Percentiles rank a stretch among this genome's conserved stretches.
Conservation (phyloP, 2,888 invertebrate genomes). For the Hypselothyrea guttata region DNA sequence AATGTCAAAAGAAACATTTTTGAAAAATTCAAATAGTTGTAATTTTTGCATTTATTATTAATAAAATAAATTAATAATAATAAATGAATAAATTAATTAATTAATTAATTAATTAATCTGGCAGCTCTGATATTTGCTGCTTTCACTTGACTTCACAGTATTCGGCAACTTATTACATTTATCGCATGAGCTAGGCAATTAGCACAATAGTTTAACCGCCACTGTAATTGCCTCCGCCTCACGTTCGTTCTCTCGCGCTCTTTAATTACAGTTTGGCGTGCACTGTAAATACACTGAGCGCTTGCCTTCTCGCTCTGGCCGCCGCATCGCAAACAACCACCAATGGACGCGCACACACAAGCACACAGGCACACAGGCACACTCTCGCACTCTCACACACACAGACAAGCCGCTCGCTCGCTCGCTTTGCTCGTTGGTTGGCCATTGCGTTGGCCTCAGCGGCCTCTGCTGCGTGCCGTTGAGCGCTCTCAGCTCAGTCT, state of each 20-base stretch:
- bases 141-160: too few relatives aligned
- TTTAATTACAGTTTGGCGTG: constrained; percentile 40
- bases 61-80: too few relatives aligned
- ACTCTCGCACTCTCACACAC: constrained; percentile 20
- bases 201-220: background rate
- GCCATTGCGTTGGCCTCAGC: constrained; percentile 52
- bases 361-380: background rate
- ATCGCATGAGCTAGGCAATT: too few relatives aligned
- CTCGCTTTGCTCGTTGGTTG: constrained; percentile 56
- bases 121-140: too few relatives aligned
- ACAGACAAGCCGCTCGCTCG: constrained; percentile 34
- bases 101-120: too few relatives aligned
- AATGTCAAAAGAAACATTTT: too few relatives aligned
- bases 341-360: constrained; percentile 18
- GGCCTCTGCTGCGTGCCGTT: constrained; percentile 17
- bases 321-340: constrained; percentile 39
- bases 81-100: too few relatives aligned
- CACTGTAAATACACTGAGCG: constrained; percentile 7
- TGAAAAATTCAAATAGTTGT: too few relatives aligned
- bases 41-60: too few relatives aligned
- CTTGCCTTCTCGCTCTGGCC: constrained; percentile 43
- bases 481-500: constrained; percentile 48
- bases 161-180: too few relatives aligned
- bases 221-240: background rate
- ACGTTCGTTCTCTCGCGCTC: too few relatives aligned